Conservation (phyloP, 2,113 vertebrate species). For the Willisornis vidua region DNA sequence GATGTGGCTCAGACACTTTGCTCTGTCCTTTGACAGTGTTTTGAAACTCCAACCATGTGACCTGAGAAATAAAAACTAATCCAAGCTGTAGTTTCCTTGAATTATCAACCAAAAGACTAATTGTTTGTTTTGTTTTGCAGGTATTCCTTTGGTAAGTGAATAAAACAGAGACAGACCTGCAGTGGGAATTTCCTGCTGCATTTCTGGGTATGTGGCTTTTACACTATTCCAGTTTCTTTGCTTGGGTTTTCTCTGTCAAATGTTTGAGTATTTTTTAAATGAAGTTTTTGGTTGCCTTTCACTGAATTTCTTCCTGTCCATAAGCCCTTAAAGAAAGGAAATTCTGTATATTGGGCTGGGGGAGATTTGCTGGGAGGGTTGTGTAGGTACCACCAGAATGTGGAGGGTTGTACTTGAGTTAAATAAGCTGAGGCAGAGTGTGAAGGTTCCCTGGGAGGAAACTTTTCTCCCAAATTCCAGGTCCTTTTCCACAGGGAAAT, state of each 20-base stretch:
- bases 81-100: fast-evolving
- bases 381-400: background rate
- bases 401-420: background rate
- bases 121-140: slow-evolving; percentile 74
- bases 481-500: background rate
- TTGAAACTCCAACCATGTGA: background rate
- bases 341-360: background rate
- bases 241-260: background rate
- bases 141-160: slow-evolving; percentile 87
- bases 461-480: background rate
- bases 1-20: fast-evolving
- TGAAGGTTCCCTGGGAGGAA: background rate
- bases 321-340: background rate
- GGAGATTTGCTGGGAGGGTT: background rate
- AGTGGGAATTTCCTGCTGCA: background rate
- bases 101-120: background rate
- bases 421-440: fast-evolving
- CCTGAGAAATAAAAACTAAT: background rate
- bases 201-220: slow-evolving; percentile 69
- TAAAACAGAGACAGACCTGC: slow-evolving; percentile 19
- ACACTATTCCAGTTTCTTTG: background rate
- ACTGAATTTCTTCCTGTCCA: background rate
- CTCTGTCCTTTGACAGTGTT: fast-evolving
- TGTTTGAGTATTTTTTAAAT: background rate
- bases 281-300: background rate